These are phyloP conservation scores for Drosophila acutilabella DNA, from an alignment of 2,888 invertebrate genomes.

Conservation along the genomic window DNA sequence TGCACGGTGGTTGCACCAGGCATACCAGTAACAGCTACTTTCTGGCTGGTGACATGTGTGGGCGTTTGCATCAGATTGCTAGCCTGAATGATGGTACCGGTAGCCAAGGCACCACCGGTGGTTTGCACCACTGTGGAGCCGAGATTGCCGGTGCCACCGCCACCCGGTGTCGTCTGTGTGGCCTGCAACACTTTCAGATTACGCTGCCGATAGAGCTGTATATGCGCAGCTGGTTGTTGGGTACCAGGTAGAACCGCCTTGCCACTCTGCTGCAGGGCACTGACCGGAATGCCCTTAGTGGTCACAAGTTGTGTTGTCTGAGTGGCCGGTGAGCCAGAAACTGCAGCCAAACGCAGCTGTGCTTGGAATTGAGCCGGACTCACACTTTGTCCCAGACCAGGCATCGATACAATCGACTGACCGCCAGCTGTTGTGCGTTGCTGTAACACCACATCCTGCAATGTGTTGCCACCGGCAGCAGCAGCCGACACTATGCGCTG, in stretches of 20 bases:
- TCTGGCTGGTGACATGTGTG: constrained; percentile 84
- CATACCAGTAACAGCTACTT: constrained; percentile 84
- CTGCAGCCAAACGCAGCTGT: constrained; percentile 83
- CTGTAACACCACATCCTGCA: constrained; percentile 84
- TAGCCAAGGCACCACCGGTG: constrained; percentile 78
- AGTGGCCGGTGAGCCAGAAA: constrained; percentile 61
- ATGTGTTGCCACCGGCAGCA: constrained; percentile 66
- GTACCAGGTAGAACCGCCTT: constrained; percentile 73
- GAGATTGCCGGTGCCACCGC: constrained; percentile 38
- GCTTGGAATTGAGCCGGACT: constrained; percentile 83
- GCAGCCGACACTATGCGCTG: constrained; percentile 83
- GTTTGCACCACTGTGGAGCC: constrained; percentile 82
- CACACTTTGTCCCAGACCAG: constrained; percentile 81
- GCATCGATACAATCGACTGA: constrained; percentile 85
- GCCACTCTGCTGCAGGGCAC: constrained; percentile 82
- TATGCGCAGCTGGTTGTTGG: constrained; percentile 81
- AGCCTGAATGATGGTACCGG: constrained; percentile 84
- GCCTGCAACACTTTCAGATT: constrained; percentile 83
- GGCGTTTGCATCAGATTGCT: constrained; percentile 81
- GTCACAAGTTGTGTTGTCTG: constrained; percentile 83
- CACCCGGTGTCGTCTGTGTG: constrained; percentile 48
- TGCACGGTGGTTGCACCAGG: constrained; percentile 67
- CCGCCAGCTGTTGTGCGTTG: constrained; percentile 83
- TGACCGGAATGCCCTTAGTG: constrained; percentile 83
- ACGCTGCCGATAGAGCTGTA: constrained; percentile 84